Evolutionary conservation across 2,113 vertebrate genomes (phyloP).

Genomic region (Salvelinus alpinus): DNA sequence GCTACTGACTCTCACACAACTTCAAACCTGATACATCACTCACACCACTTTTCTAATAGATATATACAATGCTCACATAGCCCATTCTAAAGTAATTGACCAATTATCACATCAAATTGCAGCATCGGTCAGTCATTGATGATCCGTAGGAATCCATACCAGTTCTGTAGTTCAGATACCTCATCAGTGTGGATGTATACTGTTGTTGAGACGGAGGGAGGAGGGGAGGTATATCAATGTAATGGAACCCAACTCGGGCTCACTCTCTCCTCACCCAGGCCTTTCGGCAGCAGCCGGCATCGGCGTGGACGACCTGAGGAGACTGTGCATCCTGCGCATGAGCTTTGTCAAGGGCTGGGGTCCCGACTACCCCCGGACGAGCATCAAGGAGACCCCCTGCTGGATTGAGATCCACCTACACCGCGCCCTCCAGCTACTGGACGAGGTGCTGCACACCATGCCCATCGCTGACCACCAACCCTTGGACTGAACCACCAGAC

Average conservation of each 20-base stretch:
- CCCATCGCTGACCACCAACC: constrained; percentile 94
- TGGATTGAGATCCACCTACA: constrained; percentile 97
- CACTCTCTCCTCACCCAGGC: constrained; percentile 64
- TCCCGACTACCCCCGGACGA: constrained; percentile 91
- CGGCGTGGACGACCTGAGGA: constrained; percentile 89
- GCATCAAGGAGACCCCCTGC: constrained; percentile 95
- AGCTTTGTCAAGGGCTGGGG: constrained; percentile 99
- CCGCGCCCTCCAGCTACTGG: constrained; percentile 90
- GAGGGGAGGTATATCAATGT: no score
- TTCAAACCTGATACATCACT: background rate
- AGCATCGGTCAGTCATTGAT: no score
- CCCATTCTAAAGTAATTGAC: no score
- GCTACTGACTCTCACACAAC: no score
- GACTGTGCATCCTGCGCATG: constrained; percentile 94
- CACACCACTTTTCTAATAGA: background rate
- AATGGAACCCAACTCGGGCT: background rate
- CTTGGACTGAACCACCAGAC: constrained; percentile 62
- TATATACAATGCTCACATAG: no score
- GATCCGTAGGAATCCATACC: no score
- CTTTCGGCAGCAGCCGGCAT: constrained; percentile 92
- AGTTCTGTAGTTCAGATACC: no score
- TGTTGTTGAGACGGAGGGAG: no score
- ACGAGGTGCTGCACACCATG: constrained; percentile 96
- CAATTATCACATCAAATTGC: no score
- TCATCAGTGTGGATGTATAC: no score